Evolutionary conservation across 2,888 invertebrate genomes (phyloP), one percentile per base, ranked within the genome.

Genomic region (Ophraella communa): DNA sequence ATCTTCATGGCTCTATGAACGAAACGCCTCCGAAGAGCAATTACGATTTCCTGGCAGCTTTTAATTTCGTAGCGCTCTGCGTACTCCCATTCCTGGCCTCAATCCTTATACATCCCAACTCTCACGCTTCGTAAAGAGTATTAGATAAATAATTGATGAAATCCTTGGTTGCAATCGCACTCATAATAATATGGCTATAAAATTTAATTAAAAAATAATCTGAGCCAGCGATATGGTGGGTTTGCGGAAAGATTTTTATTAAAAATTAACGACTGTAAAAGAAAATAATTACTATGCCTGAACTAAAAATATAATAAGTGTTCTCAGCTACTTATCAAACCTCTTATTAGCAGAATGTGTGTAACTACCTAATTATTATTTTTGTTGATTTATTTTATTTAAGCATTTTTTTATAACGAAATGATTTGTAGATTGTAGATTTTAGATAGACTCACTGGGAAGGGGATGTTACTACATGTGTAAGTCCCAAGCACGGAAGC

Each of bases 1-100:
- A 65, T 65, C 61, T 65, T 61, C 45, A 49, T 44, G 61, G 65
- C 47, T 65, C 51, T 51, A 66, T 69, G 67, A 69, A 61, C 58
- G 67, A 65, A 51, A 64, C 53, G 76, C 73, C 77, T 74, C 77
- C 74, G 73, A 77, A 77, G 77, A 74, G 77, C 77, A 78, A 79
- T 79, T 79, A 79, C 76, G 74, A 76, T 77, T 76, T 75, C 75
- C 74, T 76, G 77, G 76, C 78, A 77, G 77, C 77, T 79, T 79
- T 79, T 79, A 77, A 78, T 79, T 79, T 77, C 75, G 74, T 71
- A 68, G 71, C 52, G 14, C 49, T 49, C 39, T 35, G 39, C 54
- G 54, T 42, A 21, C 24, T n/a, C 52, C 60, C 60, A 39, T 44
- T 24, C 44, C 44, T 18, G 33, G 71, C 73, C 72, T 73, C 67